phyloP scores from a whole-genome alignment of 2,888 invertebrate genomes.

The Lithophane leautieri region DNA sequence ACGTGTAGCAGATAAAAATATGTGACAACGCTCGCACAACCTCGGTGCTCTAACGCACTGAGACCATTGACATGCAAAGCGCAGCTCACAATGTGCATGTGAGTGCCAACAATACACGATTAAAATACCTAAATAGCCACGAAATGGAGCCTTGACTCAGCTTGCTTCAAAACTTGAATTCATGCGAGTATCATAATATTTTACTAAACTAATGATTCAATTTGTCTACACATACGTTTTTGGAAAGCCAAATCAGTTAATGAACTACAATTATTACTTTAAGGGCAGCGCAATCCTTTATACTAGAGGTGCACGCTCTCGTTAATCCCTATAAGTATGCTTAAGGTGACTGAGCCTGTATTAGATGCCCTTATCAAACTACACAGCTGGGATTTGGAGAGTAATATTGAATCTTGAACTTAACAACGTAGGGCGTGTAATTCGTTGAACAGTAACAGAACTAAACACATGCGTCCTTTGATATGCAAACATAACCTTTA shows the following conservation, averaged over 20 bases:
- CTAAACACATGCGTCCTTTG: conserved; percentile 11
- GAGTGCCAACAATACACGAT: conserved; percentile 63
- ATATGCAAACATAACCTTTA: conserved; percentile 15
- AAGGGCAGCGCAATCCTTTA: conserved; percentile 15
- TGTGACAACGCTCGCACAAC: conserved; percentile 50
- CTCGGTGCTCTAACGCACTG: conserved; percentile 56
- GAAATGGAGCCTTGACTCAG: conserved; percentile 49
- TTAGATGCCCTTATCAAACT: neutral
- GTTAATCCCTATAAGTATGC: conserved; percentile 25
- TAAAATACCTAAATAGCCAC: conserved; percentile 59
- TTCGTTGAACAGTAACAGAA: conserved; percentile 2
- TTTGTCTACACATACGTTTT: conserved; percentile 38
- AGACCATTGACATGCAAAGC: conserved; percentile 70
- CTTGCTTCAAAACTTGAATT: conserved; percentile 52
- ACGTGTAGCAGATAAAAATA: conserved; percentile 47
- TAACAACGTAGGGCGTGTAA: neutral
- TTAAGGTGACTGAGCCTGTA: conserved; percentile 31
- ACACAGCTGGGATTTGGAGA: conserved; percentile 7
- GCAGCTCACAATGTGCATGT: conserved; percentile 54
- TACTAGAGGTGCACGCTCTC: conserved; percentile 33
- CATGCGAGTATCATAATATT: conserved; percentile 23
- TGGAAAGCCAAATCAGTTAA: conserved; percentile 38
- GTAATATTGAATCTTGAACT: conserved; percentile 4
- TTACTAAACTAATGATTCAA: conserved; percentile 48
- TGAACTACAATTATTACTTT: conserved; percentile 37